Evolutionary conservation across 1,140 invertebrate genomes (phyloP), one percentile per base, ranked within the genome.

Genomic region (Leptinotarsa lineolata): DNA sequence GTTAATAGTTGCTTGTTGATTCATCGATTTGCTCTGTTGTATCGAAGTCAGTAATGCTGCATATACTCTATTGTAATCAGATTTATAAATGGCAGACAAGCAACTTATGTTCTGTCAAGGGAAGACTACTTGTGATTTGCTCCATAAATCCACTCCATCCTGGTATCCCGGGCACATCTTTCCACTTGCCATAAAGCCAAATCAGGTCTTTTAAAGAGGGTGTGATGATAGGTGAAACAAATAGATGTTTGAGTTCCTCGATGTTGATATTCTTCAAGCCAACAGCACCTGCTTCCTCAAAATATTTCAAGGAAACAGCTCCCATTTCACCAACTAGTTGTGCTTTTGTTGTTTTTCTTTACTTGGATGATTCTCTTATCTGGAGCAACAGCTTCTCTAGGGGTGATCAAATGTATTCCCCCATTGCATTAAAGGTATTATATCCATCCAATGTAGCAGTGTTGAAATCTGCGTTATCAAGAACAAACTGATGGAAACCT

Each of bases 381-480:
- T n/a, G n/a, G n/a, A n/a, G n/a, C n/a, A n/a, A n/a, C n/a, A n/a
- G n/a, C n/a, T n/a, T n/a, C n/a, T n/a, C n/a, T n/a, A n/a, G n/a
- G n/a, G n/a, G n/a, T n/a, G n/a, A n/a, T n/a, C n/a, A n/a, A n/a
- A n/a, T n/a, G n/a, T n/a, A n/a, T n/a, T 70, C 74, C 21, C 78
- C 77, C 74, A 80, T 74, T 18, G 18, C 59, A 71, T 78, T 77
- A 46, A 77, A 77, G 58, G 75, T 80, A 59, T 48, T 24, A 20
- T 73, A 22, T n/a, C 80, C 76, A 74, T 77, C 72, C 20, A 79
- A 16, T 60, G 77, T 81, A 45, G 77, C 45, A 11, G 76, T 71
- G 72, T 83, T 83, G 63, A 77, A 75, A 75, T 83, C 83, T 6
- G 82, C 79, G 77, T 84, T 84, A 73, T 85, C 83, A 72, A 77